phyloP scores from a whole-genome alignment of 2,797 vertebrate species.

The Chrosomus eos region DNA sequence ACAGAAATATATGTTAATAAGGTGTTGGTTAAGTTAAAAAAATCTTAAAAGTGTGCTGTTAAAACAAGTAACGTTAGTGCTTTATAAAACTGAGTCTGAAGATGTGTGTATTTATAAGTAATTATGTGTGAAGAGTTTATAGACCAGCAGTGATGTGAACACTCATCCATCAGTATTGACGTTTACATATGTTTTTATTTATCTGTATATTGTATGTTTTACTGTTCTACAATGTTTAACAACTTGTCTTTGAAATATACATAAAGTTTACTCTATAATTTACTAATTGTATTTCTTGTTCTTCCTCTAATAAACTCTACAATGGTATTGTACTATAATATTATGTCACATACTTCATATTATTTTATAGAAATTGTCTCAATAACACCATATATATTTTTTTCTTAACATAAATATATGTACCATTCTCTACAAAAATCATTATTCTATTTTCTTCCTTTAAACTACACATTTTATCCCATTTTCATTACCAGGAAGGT shows the following conservation, averaged over 20 bases:
- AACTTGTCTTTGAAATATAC: background rate
- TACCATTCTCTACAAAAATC: background rate
- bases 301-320: background rate
- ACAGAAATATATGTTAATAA: background rate
- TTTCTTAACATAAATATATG: background rate
- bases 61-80: background rate
- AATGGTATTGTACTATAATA: too few relatives aligned
- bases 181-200: background rate
- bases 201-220: background rate
- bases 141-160: background rate
- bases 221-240: background rate
- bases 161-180: background rate
- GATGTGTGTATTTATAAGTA: background rate
- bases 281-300: too few relatives aligned
- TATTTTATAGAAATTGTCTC: too few relatives aligned
- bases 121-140: slow-evolving; percentile 13
- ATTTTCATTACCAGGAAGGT: background rate
- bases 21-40: background rate
- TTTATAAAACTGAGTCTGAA: background rate
- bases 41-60: background rate
- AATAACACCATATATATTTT: too few relatives aligned
- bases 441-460: background rate
- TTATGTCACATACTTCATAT: too few relatives aligned
- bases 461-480: background rate
- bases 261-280: too few relatives aligned